Conservation (phyloP, 2,888 invertebrate species). For the Cyclophora punctaria region DNA sequence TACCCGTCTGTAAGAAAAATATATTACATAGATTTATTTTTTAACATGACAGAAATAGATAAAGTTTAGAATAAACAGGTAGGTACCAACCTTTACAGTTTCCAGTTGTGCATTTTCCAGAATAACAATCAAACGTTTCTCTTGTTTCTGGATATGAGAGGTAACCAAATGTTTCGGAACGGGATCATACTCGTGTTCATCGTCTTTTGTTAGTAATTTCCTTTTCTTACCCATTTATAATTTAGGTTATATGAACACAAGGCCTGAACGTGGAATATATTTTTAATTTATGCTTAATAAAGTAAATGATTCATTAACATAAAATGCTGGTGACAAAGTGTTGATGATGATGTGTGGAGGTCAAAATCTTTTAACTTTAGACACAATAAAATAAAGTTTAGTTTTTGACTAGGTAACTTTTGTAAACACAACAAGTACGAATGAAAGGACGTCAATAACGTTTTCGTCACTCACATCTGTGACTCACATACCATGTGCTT, state of each 20-base stretch:
- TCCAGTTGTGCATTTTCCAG: slow-evolving; percentile 96
- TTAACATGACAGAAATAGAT: background rate
- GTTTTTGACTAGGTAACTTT: too few species aligned
- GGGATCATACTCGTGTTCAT: slow-evolving; percentile 86
- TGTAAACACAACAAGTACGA: too few species aligned
- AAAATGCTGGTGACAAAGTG: too few species aligned
- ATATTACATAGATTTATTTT: background rate
- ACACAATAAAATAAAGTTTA: too few species aligned
- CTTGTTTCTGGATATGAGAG: slow-evolving; percentile 86
- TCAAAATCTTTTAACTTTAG: too few species aligned
- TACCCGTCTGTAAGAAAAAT: slow-evolving; percentile 81
- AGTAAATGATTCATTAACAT: too few species aligned
- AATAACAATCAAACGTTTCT: slow-evolving; percentile 93
- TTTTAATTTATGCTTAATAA: too few species aligned
- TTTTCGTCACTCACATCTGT: too few species aligned
- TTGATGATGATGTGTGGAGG: too few species aligned
- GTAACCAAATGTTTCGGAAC: slow-evolving; percentile 84
- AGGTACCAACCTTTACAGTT: slow-evolving; percentile 87
- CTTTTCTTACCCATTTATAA: slow-evolving; percentile 63
- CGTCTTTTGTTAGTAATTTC: slow-evolving; percentile 65
- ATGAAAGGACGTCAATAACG: too few species aligned
- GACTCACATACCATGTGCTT: too few species aligned
- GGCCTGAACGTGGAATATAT: too few species aligned
- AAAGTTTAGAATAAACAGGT: background rate
- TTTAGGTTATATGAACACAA: background rate